Base-by-base conservation (phyloP, 2,113 vertebrate species). In the Alosa alosa region DNA sequence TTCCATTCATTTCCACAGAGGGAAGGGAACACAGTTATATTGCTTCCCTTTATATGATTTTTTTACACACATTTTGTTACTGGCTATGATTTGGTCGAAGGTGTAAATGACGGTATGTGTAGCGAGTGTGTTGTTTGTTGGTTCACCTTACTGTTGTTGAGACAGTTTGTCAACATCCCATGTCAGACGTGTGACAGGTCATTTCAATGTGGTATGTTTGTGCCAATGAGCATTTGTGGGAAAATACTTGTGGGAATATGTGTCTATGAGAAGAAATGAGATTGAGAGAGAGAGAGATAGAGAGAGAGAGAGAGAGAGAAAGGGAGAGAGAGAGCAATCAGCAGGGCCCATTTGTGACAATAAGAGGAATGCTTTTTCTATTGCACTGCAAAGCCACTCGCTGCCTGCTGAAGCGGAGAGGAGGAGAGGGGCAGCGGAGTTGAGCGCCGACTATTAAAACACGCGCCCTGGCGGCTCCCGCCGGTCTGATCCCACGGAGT, bases 1-100 rank as follows among this genome's bases (percentile, higher is more conserved):
- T 95, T 93, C 94, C 94, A 94, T 92, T 94, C 90, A 92, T 92
- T 94, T 95, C 93, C 90, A 93, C 88, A 93, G 93, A 60, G 8
- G 17, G 36, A 18, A 36, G 82, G 31, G 49, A 60, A 18, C 20
- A 22, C 52, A 60, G 55, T 5, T 22, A 60, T 15, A 4, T 0
- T 18, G 52, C 18, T 9, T 11, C 47, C 9, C 47, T 17, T 7
- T 64, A 64, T 8, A 25, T 25, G 9, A 68, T 68, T 6, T 68
- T 25, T 84, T 68, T 68, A 88, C 75, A 47, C 81, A n/a, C 1
- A 25, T 72, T 9, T 36, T 31, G 25, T 11, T 78, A 36, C 6
- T 15, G 31, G 11, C 31, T 36, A 4, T 78, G 72, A 1, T 36
- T 41, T 17, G 72, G 72, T 78, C 36, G 11, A 78, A 78, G 72